Evolutionary conservation across 2,113 vertebrate genomes (phyloP).

Genomic region (Gasterosteus nipponicus): DNA sequence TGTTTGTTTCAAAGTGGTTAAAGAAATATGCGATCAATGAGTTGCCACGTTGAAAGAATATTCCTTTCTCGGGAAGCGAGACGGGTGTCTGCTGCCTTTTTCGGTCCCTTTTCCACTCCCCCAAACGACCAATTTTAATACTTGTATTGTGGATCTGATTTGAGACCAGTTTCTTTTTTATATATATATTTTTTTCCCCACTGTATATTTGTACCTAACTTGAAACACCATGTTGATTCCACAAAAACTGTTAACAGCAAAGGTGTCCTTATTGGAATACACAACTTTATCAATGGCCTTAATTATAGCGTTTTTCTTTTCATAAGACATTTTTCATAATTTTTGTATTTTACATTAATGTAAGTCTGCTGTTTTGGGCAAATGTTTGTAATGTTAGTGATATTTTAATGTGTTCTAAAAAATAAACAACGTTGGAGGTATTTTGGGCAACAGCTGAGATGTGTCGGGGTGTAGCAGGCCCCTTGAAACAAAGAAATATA

Average conservation of each 20-base stretch:
- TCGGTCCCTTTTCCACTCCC: not conserved
- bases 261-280: not conserved
- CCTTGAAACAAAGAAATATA: not conserved
- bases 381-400: constrained; percentile 68
- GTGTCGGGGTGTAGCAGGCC: constrained; percentile 18
- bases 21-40: constrained; percentile 1
- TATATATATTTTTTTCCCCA: not conserved
- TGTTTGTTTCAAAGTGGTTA: not conserved
- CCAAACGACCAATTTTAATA: constrained; percentile 25
- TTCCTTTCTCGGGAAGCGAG: constrained; percentile 4
- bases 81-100: not conserved
- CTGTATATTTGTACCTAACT: constrained; percentile 21
- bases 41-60: not conserved
- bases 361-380: constrained; percentile 48
- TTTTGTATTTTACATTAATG: constrained; percentile 34
- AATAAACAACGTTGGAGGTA: constrained; percentile 60
- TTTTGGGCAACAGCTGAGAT: constrained; percentile 26
- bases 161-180: constrained; percentile 15
- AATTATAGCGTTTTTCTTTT: constrained; percentile 51
- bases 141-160: constrained; percentile 14
- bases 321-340: constrained; percentile 29
- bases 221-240: constrained; percentile 21
- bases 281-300: constrained; percentile 66
- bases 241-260: not conserved
- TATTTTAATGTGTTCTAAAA: constrained; percentile 57